Base-by-base conservation (phyloP, 2,113 vertebrate species). In the Rallus limicola region DNA sequence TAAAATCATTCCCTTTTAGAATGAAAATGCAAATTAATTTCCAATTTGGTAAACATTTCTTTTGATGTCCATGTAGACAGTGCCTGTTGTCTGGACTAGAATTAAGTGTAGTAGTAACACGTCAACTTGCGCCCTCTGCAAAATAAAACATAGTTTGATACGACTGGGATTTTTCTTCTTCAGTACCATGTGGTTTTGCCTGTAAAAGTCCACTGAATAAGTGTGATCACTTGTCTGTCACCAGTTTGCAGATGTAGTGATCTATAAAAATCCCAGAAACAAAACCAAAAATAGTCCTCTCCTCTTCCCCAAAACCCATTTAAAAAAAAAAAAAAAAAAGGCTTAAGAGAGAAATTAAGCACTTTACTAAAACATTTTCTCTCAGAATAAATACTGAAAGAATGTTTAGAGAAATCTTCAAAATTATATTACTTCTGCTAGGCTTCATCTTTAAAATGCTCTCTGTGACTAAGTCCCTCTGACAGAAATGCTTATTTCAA, bases 401-500 rank as follows among this genome's bases (percentile, higher is more conserved):
- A 65, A 71, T 52, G 33, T 63, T 92, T 74, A 63, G 52, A 91
- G 38, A 81, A 83, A 93, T 94, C 92, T 63, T 92, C 40, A 83
- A 81, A 94, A 92, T 81, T 79, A 21, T 28, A 67, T 93, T 75
- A 86, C 42, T 92, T 91, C 68, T 96, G 77, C 86, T 75, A 88
- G 69, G 68, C 3, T 81, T 92, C 17, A 81, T 52, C 64, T 90
- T 78, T 63, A 74, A 94, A 88, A 93, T 34, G n/a, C 46, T 83
- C 48, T 65, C 59, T 62, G 64, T 63, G 52, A 63, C 59, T 58
- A 80, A 81, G 46, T 74, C 74, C 34, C 60, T 78, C 38, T 94
- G 77, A 88, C 83, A 96, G 91, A 88, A 95, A 74, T 17, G 46
- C 23, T 83, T 83, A 63, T 93, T 92, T 90, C 56, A 55, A 92